These are phyloP conservation scores for Meriones psammophilus DNA, from an alignment of 2,797 vertebrate genomes.

Conservation along the genomic window DNA sequence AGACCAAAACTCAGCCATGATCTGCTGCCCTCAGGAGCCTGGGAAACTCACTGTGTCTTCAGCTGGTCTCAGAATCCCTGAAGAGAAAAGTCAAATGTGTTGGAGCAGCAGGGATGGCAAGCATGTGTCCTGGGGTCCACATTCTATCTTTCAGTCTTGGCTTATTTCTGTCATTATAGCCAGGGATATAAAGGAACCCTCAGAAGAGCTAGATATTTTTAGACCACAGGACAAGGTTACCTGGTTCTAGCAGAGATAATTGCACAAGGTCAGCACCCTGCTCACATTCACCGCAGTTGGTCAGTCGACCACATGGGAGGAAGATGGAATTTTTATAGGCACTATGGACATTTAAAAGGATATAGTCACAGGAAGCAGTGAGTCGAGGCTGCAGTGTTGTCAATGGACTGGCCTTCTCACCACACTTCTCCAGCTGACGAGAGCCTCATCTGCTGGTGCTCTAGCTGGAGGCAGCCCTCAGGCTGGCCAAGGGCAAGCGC, in stretches of 20 bases:
- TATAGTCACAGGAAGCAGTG: not conserved
- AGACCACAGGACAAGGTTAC: slow-evolving; percentile 68
- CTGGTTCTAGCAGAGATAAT: slow-evolving; percentile 79
- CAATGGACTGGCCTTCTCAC: slow-evolving; percentile 57
- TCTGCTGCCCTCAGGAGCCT: slow-evolving; percentile 53
- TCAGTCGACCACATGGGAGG: slow-evolving; percentile 41
- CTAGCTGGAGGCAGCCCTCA: not conserved
- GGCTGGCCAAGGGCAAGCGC: slow-evolving; percentile 25
- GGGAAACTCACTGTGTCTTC: slow-evolving; percentile 72
- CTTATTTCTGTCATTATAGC: slow-evolving; percentile 52
- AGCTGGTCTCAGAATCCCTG: not conserved
- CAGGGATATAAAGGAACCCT: slow-evolving; percentile 41
- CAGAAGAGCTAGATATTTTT: slow-evolving; percentile 50
- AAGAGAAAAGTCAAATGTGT: slow-evolving; percentile 49
- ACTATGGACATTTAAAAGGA: slow-evolving; percentile 76
- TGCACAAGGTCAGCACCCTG: slow-evolving; percentile 68
- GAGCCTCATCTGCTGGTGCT: slow-evolving; percentile 58
- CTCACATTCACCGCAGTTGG: not conserved
- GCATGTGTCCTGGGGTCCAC: slow-evolving; percentile 28
- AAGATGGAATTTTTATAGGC: slow-evolving; percentile 77
- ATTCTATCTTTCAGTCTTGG: slow-evolving; percentile 42
- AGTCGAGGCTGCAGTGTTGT: slow-evolving; percentile 52
- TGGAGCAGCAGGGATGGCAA: not conserved
- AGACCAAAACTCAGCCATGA: not conserved
- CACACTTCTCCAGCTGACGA: slow-evolving; percentile 50